Evolutionary conservation across 1,140 invertebrate genomes (phyloP).

Genomic region (Drosophila setifemur): DNA sequence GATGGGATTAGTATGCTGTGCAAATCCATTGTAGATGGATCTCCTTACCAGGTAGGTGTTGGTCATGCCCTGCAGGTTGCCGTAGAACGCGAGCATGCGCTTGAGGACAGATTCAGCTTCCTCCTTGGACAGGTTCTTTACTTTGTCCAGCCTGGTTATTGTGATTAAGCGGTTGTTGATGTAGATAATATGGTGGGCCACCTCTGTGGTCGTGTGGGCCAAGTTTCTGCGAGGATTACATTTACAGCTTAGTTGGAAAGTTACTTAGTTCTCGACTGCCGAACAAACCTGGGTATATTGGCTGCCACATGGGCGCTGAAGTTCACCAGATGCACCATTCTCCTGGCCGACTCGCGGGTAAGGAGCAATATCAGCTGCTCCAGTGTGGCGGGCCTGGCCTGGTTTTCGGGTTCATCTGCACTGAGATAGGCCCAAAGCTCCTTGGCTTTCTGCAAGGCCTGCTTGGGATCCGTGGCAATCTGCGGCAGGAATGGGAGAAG

Average conservation of each 20-base stretch:
- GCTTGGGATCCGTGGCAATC: conserved; percentile 89
- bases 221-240: conserved; percentile 47
- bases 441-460: conserved; percentile 88
- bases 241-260: background rate
- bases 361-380: conserved; percentile 90
- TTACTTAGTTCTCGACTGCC: no score
- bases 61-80: conserved; percentile 62
- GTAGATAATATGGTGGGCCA: conserved; percentile 72
- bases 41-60: conserved; percentile 73
- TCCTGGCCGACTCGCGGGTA: conserved; percentile 88
- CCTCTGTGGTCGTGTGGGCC: conserved; percentile 68
- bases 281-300: conserved; percentile 84
- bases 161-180: conserved; percentile 74
- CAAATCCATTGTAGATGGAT: no score
- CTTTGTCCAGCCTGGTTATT: conserved; percentile 70
- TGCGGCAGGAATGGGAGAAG: conserved; percentile 63
- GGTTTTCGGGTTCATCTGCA: conserved; percentile 91
- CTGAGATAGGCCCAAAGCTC: conserved; percentile 88
- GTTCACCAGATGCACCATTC: conserved; percentile 90
- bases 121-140: conserved; percentile 70
- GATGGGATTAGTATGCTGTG: no score
- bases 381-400: conserved; percentile 88
- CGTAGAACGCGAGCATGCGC: conserved; percentile 67
- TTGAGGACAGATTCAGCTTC: conserved; percentile 76
- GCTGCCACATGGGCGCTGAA: conserved; percentile 84